phyloP scores from a whole-genome alignment of 2,113 vertebrate species.

The Centrocercus urophasianus region DNA sequence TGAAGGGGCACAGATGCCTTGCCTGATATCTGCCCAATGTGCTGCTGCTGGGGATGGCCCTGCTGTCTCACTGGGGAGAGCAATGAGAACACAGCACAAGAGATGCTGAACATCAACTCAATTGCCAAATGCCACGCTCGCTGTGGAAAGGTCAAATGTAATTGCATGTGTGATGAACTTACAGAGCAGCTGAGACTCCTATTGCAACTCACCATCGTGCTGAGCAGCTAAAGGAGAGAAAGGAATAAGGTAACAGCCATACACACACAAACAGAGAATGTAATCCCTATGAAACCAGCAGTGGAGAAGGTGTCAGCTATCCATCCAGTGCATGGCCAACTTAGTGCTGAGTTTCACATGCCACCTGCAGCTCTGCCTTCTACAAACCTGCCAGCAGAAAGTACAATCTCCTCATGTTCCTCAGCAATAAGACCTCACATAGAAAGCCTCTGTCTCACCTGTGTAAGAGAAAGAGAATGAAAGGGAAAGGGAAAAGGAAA shows the following conservation, averaged over 20 bases:
- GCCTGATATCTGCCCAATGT: not conserved
- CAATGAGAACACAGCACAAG: not conserved
- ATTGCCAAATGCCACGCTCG: not conserved
- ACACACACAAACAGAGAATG: not conserved
- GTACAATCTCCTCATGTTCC: not conserved
- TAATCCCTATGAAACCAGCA: not conserved
- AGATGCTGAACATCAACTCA: not conserved
- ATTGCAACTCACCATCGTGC: not conserved
- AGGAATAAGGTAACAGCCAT: not conserved
- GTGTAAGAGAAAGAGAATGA: not conserved
- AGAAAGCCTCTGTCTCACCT: not conserved
- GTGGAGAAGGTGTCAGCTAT: too few species aligned
- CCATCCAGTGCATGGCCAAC: not conserved
- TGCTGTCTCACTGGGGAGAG: not conserved
- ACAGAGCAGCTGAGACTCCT: not conserved
- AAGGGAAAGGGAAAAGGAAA: too few species aligned
- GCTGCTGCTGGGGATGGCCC: not conserved
- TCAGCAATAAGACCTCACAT: not conserved
- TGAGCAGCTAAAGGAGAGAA: not conserved
- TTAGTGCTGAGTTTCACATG: not conserved
- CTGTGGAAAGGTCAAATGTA: slow-evolving; percentile 16
- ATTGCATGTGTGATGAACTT: not conserved
- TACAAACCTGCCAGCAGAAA: not conserved
- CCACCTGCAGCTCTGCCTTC: not conserved
- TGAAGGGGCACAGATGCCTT: not conserved